phyloP scores from a whole-genome alignment of 35 echinoderm and acorn worm genomes.

The Apostichopus parvimensis region DNA sequence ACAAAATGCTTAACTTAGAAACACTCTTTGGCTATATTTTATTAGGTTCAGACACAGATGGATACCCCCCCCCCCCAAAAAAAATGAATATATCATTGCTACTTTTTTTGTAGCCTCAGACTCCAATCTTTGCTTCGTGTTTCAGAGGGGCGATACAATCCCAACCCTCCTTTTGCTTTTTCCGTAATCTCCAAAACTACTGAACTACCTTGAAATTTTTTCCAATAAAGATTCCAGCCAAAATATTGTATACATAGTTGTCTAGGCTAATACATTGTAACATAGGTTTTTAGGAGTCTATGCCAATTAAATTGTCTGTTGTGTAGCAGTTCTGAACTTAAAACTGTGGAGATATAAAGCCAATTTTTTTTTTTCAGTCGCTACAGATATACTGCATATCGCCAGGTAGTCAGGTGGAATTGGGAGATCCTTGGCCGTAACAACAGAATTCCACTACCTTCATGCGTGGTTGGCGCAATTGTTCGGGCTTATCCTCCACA shows the following conservation, averaged over 20 bases:
- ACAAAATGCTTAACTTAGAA: no score
- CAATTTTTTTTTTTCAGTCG: slow-evolving; percentile 9
- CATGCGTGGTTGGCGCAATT: slow-evolving; percentile 6
- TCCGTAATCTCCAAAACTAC: not conserved
- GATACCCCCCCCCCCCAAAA: no score
- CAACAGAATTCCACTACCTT: slow-evolving; percentile 11
- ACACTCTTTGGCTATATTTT: no score
- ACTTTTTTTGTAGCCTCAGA: no score
- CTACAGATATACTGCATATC: slow-evolving; percentile 21
- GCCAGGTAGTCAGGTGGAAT: slow-evolving; percentile 15
- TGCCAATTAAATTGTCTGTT: not conserved
- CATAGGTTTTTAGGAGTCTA: not conserved
- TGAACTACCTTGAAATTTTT: not conserved
- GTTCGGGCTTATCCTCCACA: not conserved
- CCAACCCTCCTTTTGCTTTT: no score
- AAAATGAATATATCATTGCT: no score
- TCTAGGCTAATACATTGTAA: no score
- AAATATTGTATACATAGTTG: not conserved
- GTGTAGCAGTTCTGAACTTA: not conserved
- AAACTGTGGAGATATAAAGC: not conserved
- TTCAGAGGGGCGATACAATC: no score
- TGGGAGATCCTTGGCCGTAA: slow-evolving; percentile 16
- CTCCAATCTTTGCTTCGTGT: no score
- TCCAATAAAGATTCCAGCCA: not conserved
- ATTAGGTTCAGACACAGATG: no score